These are phyloP conservation scores for Sitophilus oryzae DNA, from an alignment of 1,140 invertebrate genomes.

Conservation along the genomic window DNA sequence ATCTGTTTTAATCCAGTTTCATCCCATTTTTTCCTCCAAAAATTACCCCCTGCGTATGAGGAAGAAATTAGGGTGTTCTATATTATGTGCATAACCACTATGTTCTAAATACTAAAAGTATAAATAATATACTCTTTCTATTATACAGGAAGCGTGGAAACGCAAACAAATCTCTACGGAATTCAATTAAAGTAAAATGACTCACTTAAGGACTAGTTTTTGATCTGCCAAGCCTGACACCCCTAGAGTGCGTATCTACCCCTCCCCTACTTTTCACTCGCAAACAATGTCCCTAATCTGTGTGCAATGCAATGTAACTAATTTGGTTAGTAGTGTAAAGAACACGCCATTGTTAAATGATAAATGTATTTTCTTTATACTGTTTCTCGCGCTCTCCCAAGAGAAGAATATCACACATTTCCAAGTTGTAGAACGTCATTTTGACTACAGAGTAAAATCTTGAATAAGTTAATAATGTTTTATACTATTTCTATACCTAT, in stretches of 20 bases:
- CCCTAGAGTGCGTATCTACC: constrained; percentile 10
- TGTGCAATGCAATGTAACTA: constrained; percentile 26
- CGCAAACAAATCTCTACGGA: constrained; percentile 3
- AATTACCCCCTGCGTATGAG: too few species aligned
- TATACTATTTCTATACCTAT: too few species aligned
- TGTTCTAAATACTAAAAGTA: background rate
- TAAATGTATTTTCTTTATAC: constrained; percentile 15
- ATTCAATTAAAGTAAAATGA: constrained; percentile 24
- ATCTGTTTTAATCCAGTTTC: too few species aligned
- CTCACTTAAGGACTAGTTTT: constrained; percentile 24
- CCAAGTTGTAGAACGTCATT: too few species aligned
- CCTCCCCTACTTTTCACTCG: constrained; percentile 3
- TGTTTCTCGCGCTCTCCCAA: too few species aligned
- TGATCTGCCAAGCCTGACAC: constrained; percentile 32
- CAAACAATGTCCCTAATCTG: constrained; percentile 23
- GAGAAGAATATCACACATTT: too few species aligned
- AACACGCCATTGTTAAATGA: constrained; percentile 17
- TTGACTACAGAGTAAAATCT: too few species aligned
- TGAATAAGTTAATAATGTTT: too few species aligned
- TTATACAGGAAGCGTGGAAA: background rate
- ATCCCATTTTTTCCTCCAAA: too few species aligned
- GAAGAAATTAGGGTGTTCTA: too few species aligned
- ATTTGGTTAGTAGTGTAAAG: constrained; percentile 25
- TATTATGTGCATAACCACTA: background rate
- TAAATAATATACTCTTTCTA: background rate